phyloP scores from a whole-genome alignment of 2,797 vertebrate species.

The Rhinoraja longicauda region DNA sequence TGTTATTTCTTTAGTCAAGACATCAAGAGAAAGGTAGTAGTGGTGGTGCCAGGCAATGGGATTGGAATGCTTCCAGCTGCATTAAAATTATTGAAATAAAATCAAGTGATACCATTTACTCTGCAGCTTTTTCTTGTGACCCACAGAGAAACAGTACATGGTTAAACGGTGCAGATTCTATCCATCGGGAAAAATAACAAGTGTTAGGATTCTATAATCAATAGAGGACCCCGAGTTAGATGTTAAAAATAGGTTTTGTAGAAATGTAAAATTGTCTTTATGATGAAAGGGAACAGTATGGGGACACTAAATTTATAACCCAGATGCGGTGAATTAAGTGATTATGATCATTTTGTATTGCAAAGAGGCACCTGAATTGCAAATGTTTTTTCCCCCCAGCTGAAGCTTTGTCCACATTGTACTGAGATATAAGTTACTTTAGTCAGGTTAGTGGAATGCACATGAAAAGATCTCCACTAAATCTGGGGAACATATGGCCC shows the following conservation, averaged over 20 bases:
- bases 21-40: too few species aligned
- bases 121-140: too few species aligned
- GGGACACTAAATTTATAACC: not conserved
- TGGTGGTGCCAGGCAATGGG: too few species aligned
- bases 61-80: too few species aligned
- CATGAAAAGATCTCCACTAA: not conserved
- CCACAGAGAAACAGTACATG: too few species aligned
- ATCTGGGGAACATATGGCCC: too few species aligned
- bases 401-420: not conserved
- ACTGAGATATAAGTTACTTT: not conserved
- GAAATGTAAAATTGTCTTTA: not conserved
- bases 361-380: not conserved
- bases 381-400: not conserved
- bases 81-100: too few species aligned
- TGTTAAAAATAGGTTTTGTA: not conserved
- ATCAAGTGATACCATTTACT: too few species aligned
- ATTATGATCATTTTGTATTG: not conserved
- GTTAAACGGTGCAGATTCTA: too few species aligned
- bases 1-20: too few species aligned
- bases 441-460: not conserved
- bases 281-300: not conserved
- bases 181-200: too few species aligned
- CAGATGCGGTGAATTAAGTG: not conserved
- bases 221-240: not conserved
- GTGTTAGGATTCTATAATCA: not conserved